Evolutionary conservation across 2,113 vertebrate species (phyloP), one percentile per base, ranked within the genome.

Genomic region (Limanda limanda): DNA sequence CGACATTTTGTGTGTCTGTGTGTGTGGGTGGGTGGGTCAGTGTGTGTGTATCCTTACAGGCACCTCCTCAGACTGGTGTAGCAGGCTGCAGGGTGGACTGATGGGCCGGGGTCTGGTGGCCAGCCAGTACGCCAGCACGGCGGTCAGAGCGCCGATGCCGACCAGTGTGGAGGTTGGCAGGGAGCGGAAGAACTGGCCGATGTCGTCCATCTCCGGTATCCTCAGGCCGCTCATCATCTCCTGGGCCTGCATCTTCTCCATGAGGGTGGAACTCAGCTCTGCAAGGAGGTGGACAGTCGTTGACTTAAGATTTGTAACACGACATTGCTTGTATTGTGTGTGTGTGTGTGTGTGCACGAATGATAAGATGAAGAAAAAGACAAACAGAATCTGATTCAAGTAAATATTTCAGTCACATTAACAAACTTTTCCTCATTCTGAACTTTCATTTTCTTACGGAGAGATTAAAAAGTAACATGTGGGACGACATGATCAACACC

Each of bases 161-260:
- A 99, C 94, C 42, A 99, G 95, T 0, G 96, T 95, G 25, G 97
- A 95, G 68, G 97, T 94, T 0, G 97, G 97, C 74, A 98, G 91
- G 59, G 95, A 97, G 80, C 91, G 92, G 86, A 99, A 94, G 61
- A 97, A 96, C 83, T 96, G 96, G 66, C 96, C 93, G 55, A 99
- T 93, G 60, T 98, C 96, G 0, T 96, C 95, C 58, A 98, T 92
- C 85, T 98, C 97, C 0, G 96, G 96, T 55, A 98, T 94, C 84
- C 95, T 93, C 92, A 98, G 92, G 83, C 95, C 95, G 71, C 94
- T 94, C 91, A 97, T 93, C 88, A 98, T 94, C 76, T 99, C 97
- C 91, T 96, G 96, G 64, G 95, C 95, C 92, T 98, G 97, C 97
- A 99, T 98, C 95, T 96, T 99, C 94, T 98, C 97, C 94, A 94